phyloP scores from a whole-genome alignment of 2,888 invertebrate species.

The Cataglyphis altisquamis region DNA sequence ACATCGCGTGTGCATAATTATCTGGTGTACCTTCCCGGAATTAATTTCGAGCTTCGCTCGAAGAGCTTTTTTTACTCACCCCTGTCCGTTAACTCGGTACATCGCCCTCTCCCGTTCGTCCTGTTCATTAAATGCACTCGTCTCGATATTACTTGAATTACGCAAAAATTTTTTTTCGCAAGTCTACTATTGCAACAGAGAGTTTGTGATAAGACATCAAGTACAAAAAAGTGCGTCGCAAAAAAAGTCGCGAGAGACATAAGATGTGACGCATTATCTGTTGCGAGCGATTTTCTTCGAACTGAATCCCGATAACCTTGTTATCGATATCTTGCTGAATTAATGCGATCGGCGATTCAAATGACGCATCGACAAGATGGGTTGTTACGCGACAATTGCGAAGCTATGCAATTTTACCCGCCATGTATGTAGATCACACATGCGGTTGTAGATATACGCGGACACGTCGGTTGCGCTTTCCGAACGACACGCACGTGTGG shows the following conservation, averaged over 20 bases:
- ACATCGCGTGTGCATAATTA: slow-evolving; percentile 79
- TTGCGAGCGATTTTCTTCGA: slow-evolving; percentile 6
- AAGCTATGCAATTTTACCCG: slow-evolving; percentile 40
- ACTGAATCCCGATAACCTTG: background rate
- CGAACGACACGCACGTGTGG: slow-evolving; percentile 62
- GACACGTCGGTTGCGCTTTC: slow-evolving; percentile 57
- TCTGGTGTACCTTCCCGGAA: slow-evolving; percentile 76
- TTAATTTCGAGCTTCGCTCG: slow-evolving; percentile 74
- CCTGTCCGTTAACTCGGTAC: slow-evolving; percentile 36
- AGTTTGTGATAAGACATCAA: background rate
- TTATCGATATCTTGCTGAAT: background rate
- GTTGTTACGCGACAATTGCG: slow-evolving; percentile 33
- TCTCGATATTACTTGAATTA: background rate
- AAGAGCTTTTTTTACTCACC: slow-evolving; percentile 61
- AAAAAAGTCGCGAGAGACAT: background rate
- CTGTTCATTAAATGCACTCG: slow-evolving; percentile 38
- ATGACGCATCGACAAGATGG: slow-evolving; percentile 33
- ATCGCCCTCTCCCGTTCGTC: slow-evolving; percentile 54
- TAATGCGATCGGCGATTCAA: background rate
- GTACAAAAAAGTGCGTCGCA: background rate
- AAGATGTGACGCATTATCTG: background rate
- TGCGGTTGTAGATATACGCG: slow-evolving; percentile 10
- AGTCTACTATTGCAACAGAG: background rate
- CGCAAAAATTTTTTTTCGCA: background rate
- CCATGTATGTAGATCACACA: slow-evolving; percentile 7